Evolutionary conservation across 1,140 invertebrate genomes (phyloP).

Genomic region (Carposina sasakii): DNA sequence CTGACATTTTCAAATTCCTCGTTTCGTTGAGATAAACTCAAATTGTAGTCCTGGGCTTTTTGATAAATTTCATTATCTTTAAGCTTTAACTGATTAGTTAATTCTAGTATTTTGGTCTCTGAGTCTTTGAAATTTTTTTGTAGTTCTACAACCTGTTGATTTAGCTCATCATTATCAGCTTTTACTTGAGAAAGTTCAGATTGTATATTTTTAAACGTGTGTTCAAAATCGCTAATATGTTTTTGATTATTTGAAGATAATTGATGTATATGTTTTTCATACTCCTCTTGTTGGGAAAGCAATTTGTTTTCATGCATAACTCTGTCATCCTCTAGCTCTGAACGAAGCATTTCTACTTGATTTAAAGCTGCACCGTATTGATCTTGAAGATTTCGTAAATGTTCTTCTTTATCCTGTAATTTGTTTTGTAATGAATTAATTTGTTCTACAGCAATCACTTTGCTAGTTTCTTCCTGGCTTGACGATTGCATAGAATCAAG

Average conservation of each 20-base stretch:
- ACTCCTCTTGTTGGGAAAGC: constrained; percentile 57
- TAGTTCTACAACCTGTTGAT: constrained; percentile 27
- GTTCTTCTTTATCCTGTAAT: constrained; percentile 63
- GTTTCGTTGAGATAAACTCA: constrained; percentile 47
- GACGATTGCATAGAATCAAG: constrained; percentile 60
- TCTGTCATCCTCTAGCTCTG: constrained; percentile 63
- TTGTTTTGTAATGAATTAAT: constrained; percentile 56
- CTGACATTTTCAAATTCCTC: constrained; percentile 63
- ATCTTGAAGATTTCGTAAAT: constrained; percentile 49
- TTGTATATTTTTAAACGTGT: constrained; percentile 34
- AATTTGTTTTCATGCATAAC: constrained; percentile 61
- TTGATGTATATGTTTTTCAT: constrained; percentile 54
- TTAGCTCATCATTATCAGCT: constrained; percentile 38
- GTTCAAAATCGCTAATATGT: constrained; percentile 31
- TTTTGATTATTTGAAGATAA: constrained; percentile 33
- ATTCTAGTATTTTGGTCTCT: constrained; percentile 38
- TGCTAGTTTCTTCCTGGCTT: constrained; percentile 69
- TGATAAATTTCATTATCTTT: constrained; percentile 63
- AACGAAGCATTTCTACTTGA: constrained; percentile 59
- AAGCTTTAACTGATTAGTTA: constrained; percentile 43
- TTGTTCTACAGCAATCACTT: constrained; percentile 57
- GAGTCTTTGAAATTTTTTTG: constrained; percentile 18
- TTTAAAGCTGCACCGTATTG: constrained; percentile 57
- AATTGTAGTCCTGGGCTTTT: constrained; percentile 53
- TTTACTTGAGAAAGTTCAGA: constrained; percentile 42